A percentile compares a stretch with the other conserved stretches of the same genome.
These are phyloP conservation scores for Channallabes apus DNA, from an alignment of 2,797 vertebrate species.

Conservation along the genomic window DNA sequence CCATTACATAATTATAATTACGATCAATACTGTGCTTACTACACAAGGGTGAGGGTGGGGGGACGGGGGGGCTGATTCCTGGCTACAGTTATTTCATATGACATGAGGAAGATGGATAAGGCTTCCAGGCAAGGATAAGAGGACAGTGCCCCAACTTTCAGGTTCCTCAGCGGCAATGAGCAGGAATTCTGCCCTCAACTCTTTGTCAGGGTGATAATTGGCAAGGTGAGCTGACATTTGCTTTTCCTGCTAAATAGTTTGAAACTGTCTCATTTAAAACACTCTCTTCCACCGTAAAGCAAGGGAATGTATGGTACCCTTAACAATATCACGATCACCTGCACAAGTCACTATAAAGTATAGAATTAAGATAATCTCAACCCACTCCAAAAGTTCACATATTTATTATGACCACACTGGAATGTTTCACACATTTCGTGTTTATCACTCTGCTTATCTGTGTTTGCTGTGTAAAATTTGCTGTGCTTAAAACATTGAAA, in stretches of 20 bases:
- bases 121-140: conserved; percentile 40
- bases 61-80: background rate
- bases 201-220: conserved; percentile 59
- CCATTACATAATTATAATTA: conserved; percentile 25
- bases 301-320: conserved; percentile 25
- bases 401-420: background rate
- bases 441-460: background rate
- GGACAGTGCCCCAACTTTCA: conserved; percentile 41
- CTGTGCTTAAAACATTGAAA: background rate
- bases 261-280: conserved; percentile 46
- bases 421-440: background rate
- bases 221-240: conserved; percentile 59
- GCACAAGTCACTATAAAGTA: background rate
- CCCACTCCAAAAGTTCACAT: background rate
- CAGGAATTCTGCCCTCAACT: conserved; percentile 58
- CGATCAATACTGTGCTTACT: conserved; percentile 13
- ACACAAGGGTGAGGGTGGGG: background rate
- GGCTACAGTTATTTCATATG: conserved; percentile 32
- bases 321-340: background rate
- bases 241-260: conserved; percentile 61
- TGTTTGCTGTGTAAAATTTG: background rate
- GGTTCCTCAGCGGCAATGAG: conserved; percentile 44
- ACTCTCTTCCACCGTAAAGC: conserved; percentile 32
- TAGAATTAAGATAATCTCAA: too few species aligned
- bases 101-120: conserved; percentile 48